These are phyloP conservation scores for Halcyon smyrnensis DNA, from an alignment of 2,797 vertebrate species.

Conservation along the genomic window DNA sequence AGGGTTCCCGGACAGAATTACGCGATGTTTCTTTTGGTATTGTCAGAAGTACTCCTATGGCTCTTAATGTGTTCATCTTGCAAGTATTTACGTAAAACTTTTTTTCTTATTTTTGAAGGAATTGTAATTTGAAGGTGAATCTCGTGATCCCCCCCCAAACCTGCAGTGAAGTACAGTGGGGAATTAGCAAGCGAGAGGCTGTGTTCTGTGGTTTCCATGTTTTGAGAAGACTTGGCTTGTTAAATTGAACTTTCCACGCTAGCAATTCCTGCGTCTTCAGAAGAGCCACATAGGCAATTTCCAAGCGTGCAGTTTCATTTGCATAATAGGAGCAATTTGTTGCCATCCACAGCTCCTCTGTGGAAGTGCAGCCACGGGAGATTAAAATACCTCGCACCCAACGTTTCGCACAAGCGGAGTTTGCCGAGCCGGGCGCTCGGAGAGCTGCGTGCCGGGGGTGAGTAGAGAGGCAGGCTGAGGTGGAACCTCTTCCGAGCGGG, in stretches of 20 bases:
- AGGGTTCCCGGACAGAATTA: background rate
- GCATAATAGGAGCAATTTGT: slow-evolving; percentile 69
- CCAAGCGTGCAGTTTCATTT: slow-evolving; percentile 54
- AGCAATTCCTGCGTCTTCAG: slow-evolving; percentile 14
- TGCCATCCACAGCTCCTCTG: slow-evolving; percentile 67
- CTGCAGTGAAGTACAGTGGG: background rate
- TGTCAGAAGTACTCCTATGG: background rate
- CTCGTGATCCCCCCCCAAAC: background rate
- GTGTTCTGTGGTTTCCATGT: slow-evolving; percentile 21
- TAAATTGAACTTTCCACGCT: slow-evolving; percentile 43
- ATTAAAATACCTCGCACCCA: background rate
- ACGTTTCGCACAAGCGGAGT: background rate
- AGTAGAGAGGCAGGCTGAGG: background rate
- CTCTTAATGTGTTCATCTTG: background rate
- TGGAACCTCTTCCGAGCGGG: rapidly evolving
- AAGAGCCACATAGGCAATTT: slow-evolving; percentile 59
- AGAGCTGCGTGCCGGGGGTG: rapidly evolving
- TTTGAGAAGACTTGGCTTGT: slow-evolving; percentile 22
- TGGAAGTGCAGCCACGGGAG: slow-evolving; percentile 52
- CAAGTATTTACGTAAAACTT: background rate
- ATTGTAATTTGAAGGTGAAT: background rate
- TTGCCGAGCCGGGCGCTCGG: rapidly evolving
- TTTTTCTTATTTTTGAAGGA: background rate
- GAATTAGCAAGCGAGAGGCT: background rate
- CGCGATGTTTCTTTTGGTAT: background rate